Conservation (phyloP, 2,888 invertebrate species). For the Alviniconcha strummeri region DNA sequence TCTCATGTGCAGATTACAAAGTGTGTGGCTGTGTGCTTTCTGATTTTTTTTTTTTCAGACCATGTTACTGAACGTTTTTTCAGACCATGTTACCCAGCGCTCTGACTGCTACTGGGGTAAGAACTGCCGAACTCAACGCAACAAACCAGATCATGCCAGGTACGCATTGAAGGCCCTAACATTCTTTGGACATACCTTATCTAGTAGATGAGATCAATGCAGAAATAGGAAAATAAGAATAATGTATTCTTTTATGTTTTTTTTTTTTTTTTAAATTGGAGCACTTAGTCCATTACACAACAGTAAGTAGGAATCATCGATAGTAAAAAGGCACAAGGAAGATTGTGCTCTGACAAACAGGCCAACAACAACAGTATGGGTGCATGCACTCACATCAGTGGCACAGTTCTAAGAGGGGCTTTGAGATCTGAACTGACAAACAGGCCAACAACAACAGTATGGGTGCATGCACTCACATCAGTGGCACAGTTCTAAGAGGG, state of each 20-base stretch:
- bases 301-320: too few relatives aligned
- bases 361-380: too few relatives aligned
- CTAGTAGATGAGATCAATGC: background rate
- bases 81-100: constrained; percentile 60
- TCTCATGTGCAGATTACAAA: too few relatives aligned
- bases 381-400: too few relatives aligned
- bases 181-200: background rate
- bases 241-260: background rate
- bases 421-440: too few relatives aligned
- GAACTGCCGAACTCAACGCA: constrained; percentile 70
- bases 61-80: constrained; percentile 32
- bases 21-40: constrained; percentile 11
- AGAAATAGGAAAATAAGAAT: background rate
- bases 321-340: too few relatives aligned
- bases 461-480: too few relatives aligned
- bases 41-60: background rate
- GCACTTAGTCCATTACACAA: too few relatives aligned
- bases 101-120: constrained; percentile 72
- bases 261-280: background rate
- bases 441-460: too few relatives aligned
- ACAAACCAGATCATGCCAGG: constrained; percentile 68
- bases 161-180: constrained; percentile 46
- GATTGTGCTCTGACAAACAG: too few relatives aligned
- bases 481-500: too few relatives aligned
- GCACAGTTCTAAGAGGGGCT: too few relatives aligned